These are phyloP conservation scores for Aleiodes testaceus DNA, from an alignment of 2,888 invertebrate species.

Conservation along the genomic window DNA sequence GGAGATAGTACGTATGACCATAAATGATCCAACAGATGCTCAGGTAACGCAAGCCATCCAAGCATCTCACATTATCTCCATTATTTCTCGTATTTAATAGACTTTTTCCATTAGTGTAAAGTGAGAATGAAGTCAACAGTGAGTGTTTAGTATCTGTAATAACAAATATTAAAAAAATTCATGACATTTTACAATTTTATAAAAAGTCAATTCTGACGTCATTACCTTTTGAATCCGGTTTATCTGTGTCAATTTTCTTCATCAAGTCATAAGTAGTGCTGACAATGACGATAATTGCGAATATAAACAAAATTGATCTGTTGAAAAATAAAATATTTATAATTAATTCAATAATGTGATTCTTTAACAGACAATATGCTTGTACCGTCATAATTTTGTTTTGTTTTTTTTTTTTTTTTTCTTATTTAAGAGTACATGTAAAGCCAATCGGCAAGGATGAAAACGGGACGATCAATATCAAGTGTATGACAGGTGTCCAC, in stretches of 20 bases:
- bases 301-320: constrained; percentile 54
- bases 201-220: constrained; percentile 25
- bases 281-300: constrained; percentile 55
- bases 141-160: constrained; percentile 47
- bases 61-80: constrained; percentile 62
- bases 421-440: constrained; percentile 60
- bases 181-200: constrained; percentile 14
- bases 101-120: constrained; percentile 68
- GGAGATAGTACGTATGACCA: constrained; percentile 65
- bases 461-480: constrained; percentile 49
- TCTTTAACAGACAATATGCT: constrained; percentile 1
- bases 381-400: constrained; percentile 33
- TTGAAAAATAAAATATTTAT: constrained; percentile 17
- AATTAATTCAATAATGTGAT: constrained; percentile 25
- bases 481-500: constrained; percentile 60
- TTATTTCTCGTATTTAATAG: constrained; percentile 58
- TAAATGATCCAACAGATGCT: constrained; percentile 70
- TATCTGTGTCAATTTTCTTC: constrained; percentile 47
- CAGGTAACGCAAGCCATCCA: constrained; percentile 72
- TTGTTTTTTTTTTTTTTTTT: constrained; percentile 24
- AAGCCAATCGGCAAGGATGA: constrained; percentile 60
- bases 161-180: neutral
- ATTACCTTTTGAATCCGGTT: constrained; percentile 55
- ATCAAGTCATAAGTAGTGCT: constrained; percentile 65
- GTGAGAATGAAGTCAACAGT: constrained; percentile 66